Base-by-base conservation (phyloP, 1,140 invertebrate species). In the Adoxophyes honmai region DNA sequence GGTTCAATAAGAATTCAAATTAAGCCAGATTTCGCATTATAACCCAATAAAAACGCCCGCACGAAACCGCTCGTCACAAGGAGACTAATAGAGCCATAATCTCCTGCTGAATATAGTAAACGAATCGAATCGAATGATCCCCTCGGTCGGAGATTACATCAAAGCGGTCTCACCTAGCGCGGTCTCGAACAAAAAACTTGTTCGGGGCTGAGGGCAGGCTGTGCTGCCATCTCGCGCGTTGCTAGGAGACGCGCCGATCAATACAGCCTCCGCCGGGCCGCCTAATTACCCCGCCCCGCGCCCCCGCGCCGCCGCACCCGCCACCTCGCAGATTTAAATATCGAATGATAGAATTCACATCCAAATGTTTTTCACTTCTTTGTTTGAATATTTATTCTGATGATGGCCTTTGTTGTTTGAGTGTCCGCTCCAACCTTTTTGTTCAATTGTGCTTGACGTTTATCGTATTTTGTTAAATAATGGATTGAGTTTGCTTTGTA, bases 221-320 rank as follows among this genome's bases (percentile, higher is more conserved):
- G 80, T 78, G 78, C 77, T 79, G 84, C 79, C 81, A 87, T 86
- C 81, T 85, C 82, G 66, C 78, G 79, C 79, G 85, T 88, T 85
- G 85, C 85, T 84, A 84, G 82, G 84, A 75, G 73, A 87, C 84
- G 75, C 70, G 42, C 59, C 70, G 84, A 87, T 87, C 84, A 83
- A 87, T 87, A 86, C 84, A 87, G 84, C 82, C 84, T 87, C 82
- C 82, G 82, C 84, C 84, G 82, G 84, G 82, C 81, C 78, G 81
- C 82, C 82, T 88, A 85, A 86, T 88, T 88, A 83, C 78, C 74
- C 57, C 70, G 36, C 63, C 44, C 44, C 66, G 60, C 62, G 38
- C 59, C 11, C 55, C 61, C 51, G 11, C 51, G 36, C 58, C 37
- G 42, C 55, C 65, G 54, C 56, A 28, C 55, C 62, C 76, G 63